Percentiles rank a stretch among this genome's conserved stretches.
phyloP scores from a whole-genome alignment of 2,797 vertebrate genomes.

The Coranthus polyacanthus region DNA sequence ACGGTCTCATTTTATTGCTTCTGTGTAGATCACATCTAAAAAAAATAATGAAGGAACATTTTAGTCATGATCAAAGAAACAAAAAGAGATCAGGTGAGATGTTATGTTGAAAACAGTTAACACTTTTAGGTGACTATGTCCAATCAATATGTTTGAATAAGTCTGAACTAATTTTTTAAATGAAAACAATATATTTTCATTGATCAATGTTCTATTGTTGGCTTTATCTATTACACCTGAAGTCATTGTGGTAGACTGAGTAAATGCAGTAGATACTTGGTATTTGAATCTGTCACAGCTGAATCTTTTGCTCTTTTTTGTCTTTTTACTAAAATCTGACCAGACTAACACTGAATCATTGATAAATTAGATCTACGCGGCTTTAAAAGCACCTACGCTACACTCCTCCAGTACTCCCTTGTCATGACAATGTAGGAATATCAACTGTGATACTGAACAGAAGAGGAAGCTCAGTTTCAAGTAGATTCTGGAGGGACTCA shows the following conservation, averaged over 20 bases:
- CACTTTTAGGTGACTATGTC: neutral
- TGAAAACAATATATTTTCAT: slow-evolving; percentile 9
- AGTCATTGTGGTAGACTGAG: neutral
- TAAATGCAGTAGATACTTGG: neutral
- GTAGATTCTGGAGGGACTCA: neutral
- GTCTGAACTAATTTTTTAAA: neutral
- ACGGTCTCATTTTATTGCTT: slow-evolving; percentile 1
- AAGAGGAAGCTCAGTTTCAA: neutral
- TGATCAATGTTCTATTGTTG: neutral
- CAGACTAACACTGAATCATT: slow-evolving; percentile 14
- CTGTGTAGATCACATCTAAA: slow-evolving; percentile 3
- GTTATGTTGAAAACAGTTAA: slow-evolving; percentile 4
- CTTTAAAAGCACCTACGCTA: neutral
- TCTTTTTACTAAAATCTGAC: neutral
- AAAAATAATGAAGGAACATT: slow-evolving; percentile 5
- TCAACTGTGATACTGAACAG: neutral
- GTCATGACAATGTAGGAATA: neutral
- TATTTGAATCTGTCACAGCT: neutral
- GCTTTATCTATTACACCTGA: no score
- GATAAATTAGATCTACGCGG: slow-evolving; percentile 5
- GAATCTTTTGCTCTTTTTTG: slow-evolving; percentile 9
- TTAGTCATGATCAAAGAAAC: neutral
- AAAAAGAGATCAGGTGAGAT: neutral
- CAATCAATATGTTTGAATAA: neutral
- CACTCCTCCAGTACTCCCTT: neutral